A percentile compares a stretch with the other conserved stretches of the same genome.
These are phyloP conservation scores for Amphibalanus amphitrite DNA, from an alignment of 1,140 invertebrate species.

Conservation along the genomic window DNA sequence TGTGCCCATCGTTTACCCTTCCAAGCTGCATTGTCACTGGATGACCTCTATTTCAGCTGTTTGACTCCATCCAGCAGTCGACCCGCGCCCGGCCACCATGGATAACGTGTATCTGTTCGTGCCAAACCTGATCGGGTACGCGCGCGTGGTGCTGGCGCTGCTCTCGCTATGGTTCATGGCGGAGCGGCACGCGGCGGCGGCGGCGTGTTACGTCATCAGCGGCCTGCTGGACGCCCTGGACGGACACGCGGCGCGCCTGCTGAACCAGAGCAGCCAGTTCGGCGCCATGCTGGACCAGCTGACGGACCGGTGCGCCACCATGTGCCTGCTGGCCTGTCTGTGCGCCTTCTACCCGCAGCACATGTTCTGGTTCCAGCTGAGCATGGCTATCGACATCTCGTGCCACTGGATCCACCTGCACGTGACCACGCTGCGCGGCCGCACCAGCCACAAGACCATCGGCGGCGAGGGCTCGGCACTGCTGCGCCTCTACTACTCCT, in stretches of 20 bases:
- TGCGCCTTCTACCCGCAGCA: constrained; percentile 83
- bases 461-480: constrained; percentile 78
- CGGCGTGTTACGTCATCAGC: constrained; percentile 73
- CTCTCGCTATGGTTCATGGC: constrained; percentile 92
- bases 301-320: constrained; percentile 92
- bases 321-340: constrained; percentile 70
- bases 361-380: constrained; percentile 87
- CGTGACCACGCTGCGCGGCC: constrained; percentile 63
- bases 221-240: constrained; percentile 89
- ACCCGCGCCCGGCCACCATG: too few relatives aligned
- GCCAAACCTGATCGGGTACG: constrained; percentile 85
- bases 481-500: constrained; percentile 82
- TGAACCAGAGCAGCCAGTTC: constrained; percentile 92
- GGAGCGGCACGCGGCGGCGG: constrained; percentile 55
- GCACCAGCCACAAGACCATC: constrained; percentile 78
- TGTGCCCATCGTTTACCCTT: too few relatives aligned
- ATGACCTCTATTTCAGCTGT: too few relatives aligned
- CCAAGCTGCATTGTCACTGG: too few relatives aligned
- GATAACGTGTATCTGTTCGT: constrained; percentile 81
- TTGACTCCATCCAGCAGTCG: too few relatives aligned
- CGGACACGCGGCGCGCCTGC: constrained; percentile 82
- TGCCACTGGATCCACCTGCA: constrained; percentile 97
- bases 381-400: constrained; percentile 84
- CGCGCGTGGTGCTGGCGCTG: constrained; percentile 70
- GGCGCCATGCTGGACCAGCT: constrained; percentile 95